phyloP scores from a whole-genome alignment of 2,888 invertebrate genomes.

The Podabrus alpinus region DNA sequence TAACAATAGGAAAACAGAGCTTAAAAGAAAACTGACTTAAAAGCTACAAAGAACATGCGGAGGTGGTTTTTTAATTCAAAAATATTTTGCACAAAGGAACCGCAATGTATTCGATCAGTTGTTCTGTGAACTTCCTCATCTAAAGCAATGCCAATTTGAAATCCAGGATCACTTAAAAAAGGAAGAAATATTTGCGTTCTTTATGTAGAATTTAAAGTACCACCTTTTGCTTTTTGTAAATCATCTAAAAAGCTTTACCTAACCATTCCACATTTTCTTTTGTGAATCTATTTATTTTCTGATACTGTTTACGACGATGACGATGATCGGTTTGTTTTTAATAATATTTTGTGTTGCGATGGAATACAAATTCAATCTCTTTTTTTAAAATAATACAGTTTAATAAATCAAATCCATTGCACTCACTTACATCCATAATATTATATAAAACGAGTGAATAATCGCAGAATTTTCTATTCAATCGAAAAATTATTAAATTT shows the following conservation, averaged over 20 bases:
- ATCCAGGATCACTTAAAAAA: constrained; percentile 7
- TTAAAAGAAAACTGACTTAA: not conserved
- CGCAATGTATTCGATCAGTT: not conserved
- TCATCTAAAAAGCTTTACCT: not conserved
- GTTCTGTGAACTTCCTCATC: constrained; percentile 11
- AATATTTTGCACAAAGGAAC: not conserved
- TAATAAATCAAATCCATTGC: no score
- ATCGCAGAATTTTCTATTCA: no score
- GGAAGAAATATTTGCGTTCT: constrained; percentile 17
- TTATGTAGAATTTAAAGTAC: constrained; percentile 18
- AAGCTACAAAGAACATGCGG: not conserved
- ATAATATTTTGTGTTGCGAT: not conserved
- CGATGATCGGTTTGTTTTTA: not conserved
- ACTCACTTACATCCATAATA: no score
- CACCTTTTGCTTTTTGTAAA: not conserved
- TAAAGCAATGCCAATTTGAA: constrained; percentile 6
- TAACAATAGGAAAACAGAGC: not conserved
- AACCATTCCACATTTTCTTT: not conserved
- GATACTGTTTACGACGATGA: not conserved
- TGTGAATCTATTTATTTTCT: not conserved
- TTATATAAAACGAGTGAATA: no score
- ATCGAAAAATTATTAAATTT: no score
- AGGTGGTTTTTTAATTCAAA: not conserved
- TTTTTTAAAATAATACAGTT: not conserved
- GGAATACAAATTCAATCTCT: not conserved